Evolutionary conservation across 1,140 invertebrate species (phyloP), one percentile per base, ranked within the genome.

Genomic region (Drosophila subpulchrella): DNA sequence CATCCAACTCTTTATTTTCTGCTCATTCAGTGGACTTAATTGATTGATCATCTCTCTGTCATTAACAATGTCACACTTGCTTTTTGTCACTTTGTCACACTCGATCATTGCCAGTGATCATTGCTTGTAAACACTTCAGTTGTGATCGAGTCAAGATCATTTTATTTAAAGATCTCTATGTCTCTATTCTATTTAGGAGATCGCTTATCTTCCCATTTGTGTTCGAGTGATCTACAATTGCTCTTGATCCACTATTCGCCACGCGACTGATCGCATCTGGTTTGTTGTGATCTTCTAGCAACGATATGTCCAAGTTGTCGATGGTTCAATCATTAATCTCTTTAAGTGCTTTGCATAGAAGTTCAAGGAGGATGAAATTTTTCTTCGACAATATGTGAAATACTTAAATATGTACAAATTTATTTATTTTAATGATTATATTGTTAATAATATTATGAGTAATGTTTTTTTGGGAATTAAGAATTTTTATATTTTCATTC

Each of bases 71-170:
- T 15, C 65, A 46, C 65, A 68, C 65, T 68, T 46, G 65, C 47
- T 38, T 24, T 20, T 68, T 68, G 65, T 68, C 65, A 44, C 65
- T 44, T 60, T 68, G 65, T 66, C 61, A 36, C 61, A 68, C 61
- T 68, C 47, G 61, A 68, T 68, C 65, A 68, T 55, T 55, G 66
- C 61, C 61, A 24, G n/a, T 34, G 63, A 54, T 36, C 66, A 50
- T 41, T 56, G 41, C 70, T 57, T 57, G 67, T 71, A 57, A 71
- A 57, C 65, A 71, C 67, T 71, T 57, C 20, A 24, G 42, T 38
- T 68, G 48, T 56, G 39, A 68, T 71, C 65, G 38, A 63, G 65
- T 65, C 65, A 68, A 68, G 65, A 66, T 68, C 65, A 46, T 68
- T 68, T 68, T 30, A 30, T 53, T 68, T 60, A 44, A 20, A 68